These are phyloP conservation scores for Daktulosphaira vitifoliae DNA, from an alignment of 1,140 invertebrate genomes.

Conservation along the genomic window DNA sequence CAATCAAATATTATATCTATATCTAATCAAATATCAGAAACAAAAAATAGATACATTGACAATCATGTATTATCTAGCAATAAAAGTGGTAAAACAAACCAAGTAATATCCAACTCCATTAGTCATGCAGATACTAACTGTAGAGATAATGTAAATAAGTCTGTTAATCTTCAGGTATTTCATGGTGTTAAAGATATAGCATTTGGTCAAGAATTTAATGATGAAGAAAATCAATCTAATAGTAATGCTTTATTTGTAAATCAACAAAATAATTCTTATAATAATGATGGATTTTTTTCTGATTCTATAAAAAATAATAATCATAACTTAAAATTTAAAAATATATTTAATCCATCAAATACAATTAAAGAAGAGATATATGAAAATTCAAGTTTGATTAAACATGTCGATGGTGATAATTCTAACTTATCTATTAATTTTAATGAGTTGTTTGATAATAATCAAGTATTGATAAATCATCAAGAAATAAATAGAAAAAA, in stretches of 20 bases:
- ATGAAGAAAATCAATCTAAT: constrained; percentile 15
- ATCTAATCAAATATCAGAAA: constrained; percentile 9
- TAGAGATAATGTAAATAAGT: constrained; percentile 4
- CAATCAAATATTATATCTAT: background rate
- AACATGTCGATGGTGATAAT: background rate
- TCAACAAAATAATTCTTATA: constrained; percentile 21
- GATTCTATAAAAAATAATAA: no score
- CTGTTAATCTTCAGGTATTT: constrained; percentile 1
- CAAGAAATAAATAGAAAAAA: constrained; percentile 26
- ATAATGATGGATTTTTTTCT: no score
- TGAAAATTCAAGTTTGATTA: background rate
- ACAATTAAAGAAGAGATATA: constrained; percentile 12
- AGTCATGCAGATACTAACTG: constrained; percentile 3
- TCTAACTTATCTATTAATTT: constrained; percentile 4
- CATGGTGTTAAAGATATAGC: constrained; percentile 5
- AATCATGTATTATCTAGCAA: background rate
- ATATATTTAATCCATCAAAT: background rate
- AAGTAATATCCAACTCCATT: background rate
- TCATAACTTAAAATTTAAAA: no score
- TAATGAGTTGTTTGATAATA: constrained; percentile 14
- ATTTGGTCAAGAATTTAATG: constrained; percentile 32
- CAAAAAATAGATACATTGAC: background rate
- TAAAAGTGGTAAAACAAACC: constrained; percentile 3
- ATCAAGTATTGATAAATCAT: constrained; percentile 2
- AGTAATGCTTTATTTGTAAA: constrained; percentile 23